Evolutionary conservation across 2,113 vertebrate genomes (phyloP).

Genomic region (Phocoena sinus): DNA sequence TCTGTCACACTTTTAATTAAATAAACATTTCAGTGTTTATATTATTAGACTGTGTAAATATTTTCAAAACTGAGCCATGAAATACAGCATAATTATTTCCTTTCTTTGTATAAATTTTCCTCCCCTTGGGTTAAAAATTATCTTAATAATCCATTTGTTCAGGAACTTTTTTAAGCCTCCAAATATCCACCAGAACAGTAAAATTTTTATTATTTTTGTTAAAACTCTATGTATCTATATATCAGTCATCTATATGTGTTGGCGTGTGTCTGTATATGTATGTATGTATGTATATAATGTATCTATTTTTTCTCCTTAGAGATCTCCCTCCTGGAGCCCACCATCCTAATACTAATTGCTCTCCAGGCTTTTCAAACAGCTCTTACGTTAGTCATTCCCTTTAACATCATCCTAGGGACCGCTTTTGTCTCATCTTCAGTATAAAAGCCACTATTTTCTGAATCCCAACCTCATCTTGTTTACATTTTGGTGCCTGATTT

Average conservation of each 20-base stretch:
- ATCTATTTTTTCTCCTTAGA: neutral
- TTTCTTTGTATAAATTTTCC: slow-evolving; percentile 22
- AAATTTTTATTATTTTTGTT: neutral
- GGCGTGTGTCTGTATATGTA: neutral
- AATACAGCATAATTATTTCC: slow-evolving; percentile 22
- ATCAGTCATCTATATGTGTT: neutral
- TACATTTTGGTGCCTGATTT: neutral
- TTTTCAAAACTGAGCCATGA: slow-evolving; percentile 45
- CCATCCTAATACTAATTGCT: neutral
- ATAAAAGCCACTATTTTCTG: neutral
- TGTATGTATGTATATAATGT: neutral
- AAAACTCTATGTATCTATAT: neutral
- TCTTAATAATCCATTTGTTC: slow-evolving; percentile 28
- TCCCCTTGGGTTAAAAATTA: neutral
- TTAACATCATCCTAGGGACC: neutral
- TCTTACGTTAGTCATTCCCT: neutral
- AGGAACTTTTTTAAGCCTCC: neutral
- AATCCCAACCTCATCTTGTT: neutral
- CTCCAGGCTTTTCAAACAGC: neutral
- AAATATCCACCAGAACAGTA: slow-evolving; percentile 5
- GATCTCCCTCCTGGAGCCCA: neutral
- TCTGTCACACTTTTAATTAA: neutral
- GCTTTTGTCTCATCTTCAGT: neutral
- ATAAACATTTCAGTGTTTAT: neutral
- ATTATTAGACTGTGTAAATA: slow-evolving; percentile 33